Evolutionary conservation across 2,113 vertebrate species (phyloP).

Genomic region (Embiotoca jacksoni): DNA sequence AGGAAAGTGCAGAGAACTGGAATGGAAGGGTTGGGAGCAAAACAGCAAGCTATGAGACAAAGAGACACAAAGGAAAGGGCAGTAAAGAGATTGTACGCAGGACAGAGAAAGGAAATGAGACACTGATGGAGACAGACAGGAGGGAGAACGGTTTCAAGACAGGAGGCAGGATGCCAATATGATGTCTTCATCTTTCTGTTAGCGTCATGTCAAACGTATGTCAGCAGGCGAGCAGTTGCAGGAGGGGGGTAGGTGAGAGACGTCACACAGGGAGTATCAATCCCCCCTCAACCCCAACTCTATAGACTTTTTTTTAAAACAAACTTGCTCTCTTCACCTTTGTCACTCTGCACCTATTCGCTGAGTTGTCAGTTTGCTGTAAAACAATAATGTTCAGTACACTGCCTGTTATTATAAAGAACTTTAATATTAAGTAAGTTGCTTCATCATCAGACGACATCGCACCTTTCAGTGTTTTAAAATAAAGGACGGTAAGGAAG

Average conservation of each 20-base stretch:
- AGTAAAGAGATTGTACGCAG: background rate
- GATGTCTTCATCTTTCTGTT: slow-evolving; percentile 70
- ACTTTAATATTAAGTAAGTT: background rate
- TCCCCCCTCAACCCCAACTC: slow-evolving; percentile 6
- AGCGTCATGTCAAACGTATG: slow-evolving; percentile 63
- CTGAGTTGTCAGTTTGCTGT: too few species aligned
- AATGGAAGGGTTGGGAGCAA: slow-evolving; percentile 1
- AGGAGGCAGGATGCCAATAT: slow-evolving; percentile 65
- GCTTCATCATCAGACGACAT: background rate
- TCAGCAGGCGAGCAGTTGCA: slow-evolving; percentile 59
- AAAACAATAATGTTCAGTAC: too few species aligned
- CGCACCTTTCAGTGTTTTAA: too few species aligned
- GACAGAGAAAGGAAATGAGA: slow-evolving; percentile 52
- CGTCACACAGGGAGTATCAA: slow-evolving; percentile 48
- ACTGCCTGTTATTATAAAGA: background rate
- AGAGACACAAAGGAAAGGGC: slow-evolving; percentile 23
- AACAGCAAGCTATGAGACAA: slow-evolving; percentile 3
- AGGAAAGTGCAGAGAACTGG: background rate
- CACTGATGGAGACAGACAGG: slow-evolving; percentile 58
- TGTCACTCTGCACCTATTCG: slow-evolving; percentile 3
- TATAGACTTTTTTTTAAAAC: slow-evolving; percentile 1
- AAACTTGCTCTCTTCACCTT: slow-evolving; percentile 11
- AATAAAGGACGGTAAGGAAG: too few species aligned
- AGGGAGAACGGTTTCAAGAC: slow-evolving; percentile 45
- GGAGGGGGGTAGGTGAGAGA: slow-evolving; percentile 59